These are phyloP conservation scores for Hippopotamyrus pictus DNA, from an alignment of 2,797 vertebrate genomes.

Conservation along the genomic window DNA sequence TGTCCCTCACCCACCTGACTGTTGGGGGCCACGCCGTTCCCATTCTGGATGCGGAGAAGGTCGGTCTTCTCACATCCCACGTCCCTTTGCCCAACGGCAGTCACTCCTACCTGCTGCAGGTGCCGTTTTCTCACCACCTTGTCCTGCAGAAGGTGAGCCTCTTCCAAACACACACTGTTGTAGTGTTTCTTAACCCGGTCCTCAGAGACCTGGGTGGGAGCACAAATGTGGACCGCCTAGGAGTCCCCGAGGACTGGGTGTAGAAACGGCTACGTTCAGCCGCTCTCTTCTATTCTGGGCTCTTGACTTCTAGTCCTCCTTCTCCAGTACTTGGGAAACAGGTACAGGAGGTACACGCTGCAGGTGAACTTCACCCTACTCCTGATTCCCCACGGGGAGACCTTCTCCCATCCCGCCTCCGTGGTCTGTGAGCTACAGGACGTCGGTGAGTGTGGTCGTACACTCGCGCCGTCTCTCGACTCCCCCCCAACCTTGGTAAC, in stretches of 20 bases:
- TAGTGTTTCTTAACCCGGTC: background rate
- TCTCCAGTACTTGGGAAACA: conserved; percentile 40
- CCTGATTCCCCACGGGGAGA: conserved; percentile 36
- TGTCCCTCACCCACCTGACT: conserved; percentile 54
- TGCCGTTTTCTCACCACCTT: conserved; percentile 52
- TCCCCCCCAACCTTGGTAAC: background rate
- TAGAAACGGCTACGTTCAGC: background rate
- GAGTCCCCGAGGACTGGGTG: background rate
- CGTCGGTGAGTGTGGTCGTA: conserved; percentile 31
- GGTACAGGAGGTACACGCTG: conserved; percentile 39
- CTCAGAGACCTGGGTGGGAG: background rate
- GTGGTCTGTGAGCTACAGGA: conserved; percentile 36
- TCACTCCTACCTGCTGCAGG: conserved; percentile 52
- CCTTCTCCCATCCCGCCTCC: conserved; percentile 39
- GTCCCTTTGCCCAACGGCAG: conserved; percentile 49
- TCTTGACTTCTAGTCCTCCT: background rate
- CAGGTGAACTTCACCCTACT: conserved; percentile 41
- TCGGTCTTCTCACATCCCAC: conserved; percentile 46
- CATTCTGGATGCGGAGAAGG: conserved; percentile 35
- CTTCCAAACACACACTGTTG: background rate
- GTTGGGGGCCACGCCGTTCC: conserved; percentile 49
- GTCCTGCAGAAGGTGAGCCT: conserved; percentile 49
- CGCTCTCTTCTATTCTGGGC: background rate
- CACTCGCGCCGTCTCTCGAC: background rate
- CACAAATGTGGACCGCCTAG: background rate